Percentiles rank a stretch among this genome's conserved stretches.
Conservation (phyloP, 2,797 vertebrate genomes). For the Lepilemur septentrionalis region DNA sequence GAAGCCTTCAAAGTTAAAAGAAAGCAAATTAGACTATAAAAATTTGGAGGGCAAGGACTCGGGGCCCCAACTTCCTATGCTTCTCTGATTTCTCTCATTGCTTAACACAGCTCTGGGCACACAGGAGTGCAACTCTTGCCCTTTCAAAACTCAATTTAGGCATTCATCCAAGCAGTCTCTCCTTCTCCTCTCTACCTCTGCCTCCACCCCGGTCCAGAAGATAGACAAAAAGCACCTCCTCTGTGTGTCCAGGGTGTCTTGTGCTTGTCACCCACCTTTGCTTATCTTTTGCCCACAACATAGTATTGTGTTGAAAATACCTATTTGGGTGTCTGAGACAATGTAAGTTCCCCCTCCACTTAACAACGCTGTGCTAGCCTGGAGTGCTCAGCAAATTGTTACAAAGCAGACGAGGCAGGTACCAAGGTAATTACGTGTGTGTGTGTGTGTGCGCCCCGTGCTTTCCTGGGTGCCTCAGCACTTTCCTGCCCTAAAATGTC, state of each 20-base stretch:
- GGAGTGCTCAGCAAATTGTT: neutral
- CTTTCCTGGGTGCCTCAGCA: neutral
- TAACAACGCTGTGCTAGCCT: neutral
- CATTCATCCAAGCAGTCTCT: neutral
- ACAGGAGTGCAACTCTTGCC: neutral
- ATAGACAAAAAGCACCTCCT: neutral
- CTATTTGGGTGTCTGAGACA: neutral
- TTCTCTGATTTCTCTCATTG: neutral
- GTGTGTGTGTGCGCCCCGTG: too few relatives aligned
- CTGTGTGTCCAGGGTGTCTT: rapidly evolving
- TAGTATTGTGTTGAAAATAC: neutral
- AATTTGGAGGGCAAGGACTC: neutral
- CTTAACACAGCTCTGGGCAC: neutral
- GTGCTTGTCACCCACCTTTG: neutral
- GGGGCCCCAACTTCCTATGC: neutral
- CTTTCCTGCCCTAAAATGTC: neutral
- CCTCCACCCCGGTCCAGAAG: neutral
- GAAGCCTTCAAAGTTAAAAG: neutral
- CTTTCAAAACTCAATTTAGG: neutral
- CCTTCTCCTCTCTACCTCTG: rapidly evolving
- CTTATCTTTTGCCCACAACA: neutral
- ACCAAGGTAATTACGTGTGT: neutral
- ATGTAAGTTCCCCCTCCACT: neutral
- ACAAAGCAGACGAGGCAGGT: neutral
- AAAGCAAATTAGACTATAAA: neutral